Base-by-base conservation (phyloP, 1,140 invertebrate genomes). In the Leptinotarsa undecemlineata region DNA sequence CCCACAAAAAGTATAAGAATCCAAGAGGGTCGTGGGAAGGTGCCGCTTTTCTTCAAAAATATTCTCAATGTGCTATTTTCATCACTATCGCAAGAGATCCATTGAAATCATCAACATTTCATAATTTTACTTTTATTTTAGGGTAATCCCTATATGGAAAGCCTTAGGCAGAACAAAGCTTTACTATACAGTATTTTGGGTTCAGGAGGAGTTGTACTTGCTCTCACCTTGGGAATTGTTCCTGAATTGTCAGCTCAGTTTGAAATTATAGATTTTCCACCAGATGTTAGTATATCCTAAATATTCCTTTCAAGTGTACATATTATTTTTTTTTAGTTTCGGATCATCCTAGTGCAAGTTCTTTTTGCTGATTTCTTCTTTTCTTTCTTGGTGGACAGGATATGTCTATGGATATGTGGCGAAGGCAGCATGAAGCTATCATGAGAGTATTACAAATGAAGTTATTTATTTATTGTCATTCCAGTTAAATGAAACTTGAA, bases 71-170 rank as follows among this genome's bases (percentile, higher is more conserved):
- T 42, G 33, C 33, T 42, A 42, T 42, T 42, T 42, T 42, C 33
- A 42, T 42, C 8, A 42, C 33, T 11, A 42, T 42, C 33, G 33
- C 8, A 42, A 42, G 8, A 42, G 33, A 42, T 42, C 8, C 3
- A 8, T 42, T 42, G 33, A 42, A 42, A 42, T 42, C 8, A 42
- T 42, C 8, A 42, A 42, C 33, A 42, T 42, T 42, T 11, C 33
- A 42, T 11, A 42, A 42, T 42, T 11, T 42, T 42, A 11, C 33
- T 57, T 57, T 57, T 57, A 19, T 83, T 85, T 61, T 82, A 99
- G 96, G 98, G 98, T 14, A 92, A 96, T 85, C 98, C 98, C 3
- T 99, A 97, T 81, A 99, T 99, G 98, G 97, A 99, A 85, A 95
- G 95, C 87, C 87, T 99, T 72, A 85, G 84, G 19, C 94, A 98